phyloP scores from a whole-genome alignment of 2,888 invertebrate genomes.

The Mongoloraphidia duomilia region DNA sequence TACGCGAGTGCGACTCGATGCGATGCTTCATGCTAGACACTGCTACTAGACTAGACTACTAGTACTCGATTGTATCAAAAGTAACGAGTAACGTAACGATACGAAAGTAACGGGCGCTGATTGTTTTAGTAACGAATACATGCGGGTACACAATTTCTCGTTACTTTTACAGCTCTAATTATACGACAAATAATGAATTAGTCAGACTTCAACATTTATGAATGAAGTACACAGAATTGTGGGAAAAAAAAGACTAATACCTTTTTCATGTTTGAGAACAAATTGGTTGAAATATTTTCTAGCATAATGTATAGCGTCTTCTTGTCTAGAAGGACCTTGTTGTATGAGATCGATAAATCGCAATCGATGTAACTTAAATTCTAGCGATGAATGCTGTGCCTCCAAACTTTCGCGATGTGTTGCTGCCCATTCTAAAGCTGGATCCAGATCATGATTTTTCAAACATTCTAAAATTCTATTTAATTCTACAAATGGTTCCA shows the following conservation, averaged over 20 bases:
- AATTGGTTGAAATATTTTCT: constrained; percentile 70
- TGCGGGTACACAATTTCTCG: no score
- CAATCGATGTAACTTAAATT: constrained; percentile 69
- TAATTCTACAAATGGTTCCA: constrained; percentile 67
- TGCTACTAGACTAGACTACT: no score
- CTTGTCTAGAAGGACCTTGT: constrained; percentile 51
- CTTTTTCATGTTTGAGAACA: constrained; percentile 60
- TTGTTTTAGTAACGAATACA: no score
- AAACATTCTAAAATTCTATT: constrained; percentile 82
- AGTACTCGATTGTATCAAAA: no score
- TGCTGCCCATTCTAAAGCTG: constrained; percentile 79
- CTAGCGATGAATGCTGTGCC: constrained; percentile 52
- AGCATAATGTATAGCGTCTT: constrained; percentile 78
- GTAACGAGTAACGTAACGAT: no score
- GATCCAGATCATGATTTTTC: constrained; percentile 62
- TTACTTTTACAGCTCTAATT: no score
- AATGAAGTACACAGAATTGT: no score
- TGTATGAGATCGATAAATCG: constrained; percentile 61
- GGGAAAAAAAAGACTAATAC: constrained; percentile 23
- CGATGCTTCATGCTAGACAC: no score
- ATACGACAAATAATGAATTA: no score
- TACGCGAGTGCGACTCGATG: no score
- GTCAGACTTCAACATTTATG: no score
- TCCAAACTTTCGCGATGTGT: constrained; percentile 58
- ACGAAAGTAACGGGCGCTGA: no score